These are phyloP conservation scores for Drosophila pandora DNA, from an alignment of 1,140 invertebrate genomes.

Conservation along the genomic window DNA sequence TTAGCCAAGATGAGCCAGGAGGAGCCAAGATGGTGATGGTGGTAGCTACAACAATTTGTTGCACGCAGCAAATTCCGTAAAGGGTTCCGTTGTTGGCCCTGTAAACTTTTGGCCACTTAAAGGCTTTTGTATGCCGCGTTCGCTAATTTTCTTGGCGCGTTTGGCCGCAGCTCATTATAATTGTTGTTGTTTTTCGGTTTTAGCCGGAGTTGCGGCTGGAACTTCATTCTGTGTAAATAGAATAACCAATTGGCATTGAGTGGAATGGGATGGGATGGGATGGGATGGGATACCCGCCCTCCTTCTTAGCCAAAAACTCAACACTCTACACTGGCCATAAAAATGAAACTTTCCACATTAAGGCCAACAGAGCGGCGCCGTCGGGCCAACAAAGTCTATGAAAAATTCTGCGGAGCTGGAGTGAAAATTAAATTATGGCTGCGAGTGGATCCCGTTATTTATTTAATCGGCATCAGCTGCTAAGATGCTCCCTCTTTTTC, in stretches of 20 bases:
- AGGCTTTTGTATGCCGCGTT: constrained; percentile 48
- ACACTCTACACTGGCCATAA: constrained; percentile 42
- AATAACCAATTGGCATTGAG: constrained; percentile 62
- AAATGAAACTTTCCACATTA: constrained; percentile 73
- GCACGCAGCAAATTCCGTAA: constrained; percentile 23
- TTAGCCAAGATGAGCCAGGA: neutral
- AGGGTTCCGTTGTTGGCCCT: constrained; percentile 38
- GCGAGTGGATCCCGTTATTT: constrained; percentile 62
- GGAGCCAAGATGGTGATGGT: neutral
- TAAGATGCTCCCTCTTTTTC: neutral
- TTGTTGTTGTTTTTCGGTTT: constrained; percentile 55
- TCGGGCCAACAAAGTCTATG: constrained; percentile 17
- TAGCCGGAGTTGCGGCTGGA: constrained; percentile 25
- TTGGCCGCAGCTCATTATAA: constrained; percentile 69
- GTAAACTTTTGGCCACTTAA: constrained; percentile 64
- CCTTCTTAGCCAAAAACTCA: neutral
- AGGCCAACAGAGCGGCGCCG: constrained; percentile 50
- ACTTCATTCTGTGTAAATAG: constrained; percentile 77
- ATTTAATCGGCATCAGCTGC: constrained; percentile 74
- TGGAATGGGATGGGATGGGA: no score
- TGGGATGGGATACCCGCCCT: neutral
- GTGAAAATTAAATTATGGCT: constrained; percentile 72
- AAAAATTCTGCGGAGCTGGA: constrained; percentile 1
- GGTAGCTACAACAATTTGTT: constrained; percentile 6
- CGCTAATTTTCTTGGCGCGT: constrained; percentile 32